These are phyloP conservation scores for Phylloscopus trochiloides DNA, from an alignment of 2,113 vertebrate species.

Conservation along the genomic window DNA sequence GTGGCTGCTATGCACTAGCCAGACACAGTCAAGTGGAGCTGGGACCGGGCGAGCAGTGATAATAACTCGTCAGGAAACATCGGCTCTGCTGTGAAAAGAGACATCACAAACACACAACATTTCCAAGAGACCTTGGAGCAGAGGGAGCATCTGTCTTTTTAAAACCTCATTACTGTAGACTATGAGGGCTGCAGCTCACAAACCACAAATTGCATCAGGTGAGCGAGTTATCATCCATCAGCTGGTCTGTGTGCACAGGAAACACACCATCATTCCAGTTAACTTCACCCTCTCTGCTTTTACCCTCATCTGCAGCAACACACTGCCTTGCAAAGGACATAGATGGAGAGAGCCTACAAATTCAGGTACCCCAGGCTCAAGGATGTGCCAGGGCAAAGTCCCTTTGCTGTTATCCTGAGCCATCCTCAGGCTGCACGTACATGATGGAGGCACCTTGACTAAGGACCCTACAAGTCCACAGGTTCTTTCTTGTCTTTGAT, in stretches of 20 bases:
- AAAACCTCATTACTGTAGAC: slow-evolving; percentile 41
- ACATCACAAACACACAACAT: slow-evolving; percentile 18
- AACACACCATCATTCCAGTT: background rate
- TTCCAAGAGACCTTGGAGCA: slow-evolving; percentile 47
- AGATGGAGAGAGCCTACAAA: background rate
- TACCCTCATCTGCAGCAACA: background rate
- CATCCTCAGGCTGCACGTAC: background rate
- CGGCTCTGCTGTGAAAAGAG: background rate
- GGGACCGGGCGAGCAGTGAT: background rate
- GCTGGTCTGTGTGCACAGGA: background rate
- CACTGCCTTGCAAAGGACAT: background rate
- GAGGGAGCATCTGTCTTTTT: slow-evolving; percentile 44
- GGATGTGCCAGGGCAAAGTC: background rate
- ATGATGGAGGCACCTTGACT: background rate
- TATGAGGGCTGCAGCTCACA: slow-evolving; percentile 1
- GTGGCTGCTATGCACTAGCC: background rate
- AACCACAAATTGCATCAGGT: slow-evolving; percentile 58
- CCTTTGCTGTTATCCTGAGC: background rate
- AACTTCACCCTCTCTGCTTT: background rate
- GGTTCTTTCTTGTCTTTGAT: background rate
- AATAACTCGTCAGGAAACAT: background rate
- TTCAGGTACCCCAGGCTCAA: background rate
- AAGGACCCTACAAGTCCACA: background rate
- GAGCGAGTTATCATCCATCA: slow-evolving; percentile 39
- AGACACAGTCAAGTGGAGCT: background rate